These are phyloP conservation scores for Crocidura indochinensis DNA, from an alignment of 2,797 vertebrate species.

Conservation along the genomic window DNA sequence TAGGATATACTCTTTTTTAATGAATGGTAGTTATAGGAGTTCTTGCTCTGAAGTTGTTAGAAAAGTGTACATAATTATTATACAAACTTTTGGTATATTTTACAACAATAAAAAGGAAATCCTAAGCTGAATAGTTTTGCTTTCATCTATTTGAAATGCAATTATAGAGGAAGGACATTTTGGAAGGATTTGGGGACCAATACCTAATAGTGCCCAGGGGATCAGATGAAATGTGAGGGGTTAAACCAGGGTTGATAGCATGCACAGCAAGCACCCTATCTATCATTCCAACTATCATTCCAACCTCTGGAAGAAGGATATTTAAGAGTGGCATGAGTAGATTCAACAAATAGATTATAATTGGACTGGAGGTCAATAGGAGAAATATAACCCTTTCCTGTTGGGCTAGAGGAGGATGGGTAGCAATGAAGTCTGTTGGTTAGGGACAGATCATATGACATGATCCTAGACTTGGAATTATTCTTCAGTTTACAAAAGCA, in stretches of 20 bases:
- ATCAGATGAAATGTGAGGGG: too few species aligned
- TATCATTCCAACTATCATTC: too few species aligned
- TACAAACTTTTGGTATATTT: slow-evolving; percentile 3
- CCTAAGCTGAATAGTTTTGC: not conserved
- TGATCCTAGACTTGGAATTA: slow-evolving; percentile 37
- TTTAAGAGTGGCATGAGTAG: slow-evolving; percentile 3
- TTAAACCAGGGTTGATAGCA: too few species aligned
- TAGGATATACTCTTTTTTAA: not conserved
- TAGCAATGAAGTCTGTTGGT: not conserved
- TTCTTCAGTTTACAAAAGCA: slow-evolving; percentile 16
- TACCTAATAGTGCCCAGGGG: too few species aligned
- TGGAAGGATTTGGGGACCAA: too few species aligned
- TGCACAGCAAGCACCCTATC: too few species aligned
- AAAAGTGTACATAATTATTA: slow-evolving; percentile 22
- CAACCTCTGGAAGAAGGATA: not conserved
- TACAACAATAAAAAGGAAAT: slow-evolving; percentile 19
- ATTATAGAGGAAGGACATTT: too few species aligned
- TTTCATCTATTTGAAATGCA: too few species aligned
- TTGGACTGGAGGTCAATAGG: not conserved
- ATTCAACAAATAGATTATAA: not conserved
- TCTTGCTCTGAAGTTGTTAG: slow-evolving; percentile 41
- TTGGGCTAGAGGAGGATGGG: not conserved
- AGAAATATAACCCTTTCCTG: not conserved
- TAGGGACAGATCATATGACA: not conserved
- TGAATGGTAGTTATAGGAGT: not conserved